Evolutionary conservation across 2,888 invertebrate species (phyloP).

Genomic region (Harpalus rubripes): DNA sequence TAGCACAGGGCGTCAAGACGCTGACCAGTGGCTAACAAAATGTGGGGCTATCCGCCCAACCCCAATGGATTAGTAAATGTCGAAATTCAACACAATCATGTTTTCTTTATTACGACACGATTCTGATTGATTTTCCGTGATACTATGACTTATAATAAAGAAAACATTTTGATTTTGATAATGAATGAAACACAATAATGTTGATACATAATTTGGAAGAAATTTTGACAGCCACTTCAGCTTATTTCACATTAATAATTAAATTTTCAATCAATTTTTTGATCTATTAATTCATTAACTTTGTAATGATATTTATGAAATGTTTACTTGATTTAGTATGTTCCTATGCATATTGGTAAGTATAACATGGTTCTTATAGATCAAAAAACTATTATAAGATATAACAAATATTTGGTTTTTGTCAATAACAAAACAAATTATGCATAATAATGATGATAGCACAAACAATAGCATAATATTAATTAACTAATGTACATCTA

Average conservation of each 20-base stretch:
- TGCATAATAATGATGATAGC: no score
- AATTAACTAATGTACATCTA: background rate
- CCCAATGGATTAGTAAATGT: constrained; percentile 32
- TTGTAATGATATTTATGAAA: no score
- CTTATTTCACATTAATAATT: constrained; percentile 57
- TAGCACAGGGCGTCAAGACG: constrained; percentile 74
- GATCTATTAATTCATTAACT: constrained; percentile 5
- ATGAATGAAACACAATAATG: constrained; percentile 15
- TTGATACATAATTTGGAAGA: constrained; percentile 56
- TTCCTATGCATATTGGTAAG: no score
- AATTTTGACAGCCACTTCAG: constrained; percentile 65
- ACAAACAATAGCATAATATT: background rate
- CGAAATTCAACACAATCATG: background rate
- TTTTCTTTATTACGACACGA: constrained; percentile 38
- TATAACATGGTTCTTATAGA: no score
- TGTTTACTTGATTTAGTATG: no score
- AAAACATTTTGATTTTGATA: constrained; percentile 28
- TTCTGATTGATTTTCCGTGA: constrained; percentile 1
- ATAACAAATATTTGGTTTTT: constrained; percentile 51
- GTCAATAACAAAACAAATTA: background rate
- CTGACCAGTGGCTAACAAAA: constrained; percentile 74
- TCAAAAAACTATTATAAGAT: constrained; percentile 17
- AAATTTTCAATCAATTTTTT: background rate
- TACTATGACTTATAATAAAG: constrained; percentile 2
- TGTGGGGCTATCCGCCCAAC: constrained; percentile 22